A percentile compares a stretch with the other conserved stretches of the same genome.
phyloP scores from a whole-genome alignment of 2,113 vertebrate genomes.

The Phainopepla nitens region DNA sequence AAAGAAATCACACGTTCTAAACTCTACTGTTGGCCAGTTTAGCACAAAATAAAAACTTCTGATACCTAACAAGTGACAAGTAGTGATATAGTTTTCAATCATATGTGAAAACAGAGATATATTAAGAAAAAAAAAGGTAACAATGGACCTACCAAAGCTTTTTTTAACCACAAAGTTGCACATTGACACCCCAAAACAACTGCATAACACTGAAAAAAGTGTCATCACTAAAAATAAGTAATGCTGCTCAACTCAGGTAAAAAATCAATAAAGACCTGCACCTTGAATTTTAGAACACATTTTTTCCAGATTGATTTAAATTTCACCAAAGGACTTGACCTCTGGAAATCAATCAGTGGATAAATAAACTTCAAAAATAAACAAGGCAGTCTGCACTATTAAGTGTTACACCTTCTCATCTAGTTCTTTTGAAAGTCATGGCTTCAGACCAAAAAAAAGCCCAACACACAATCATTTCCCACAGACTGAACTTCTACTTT shows the following conservation, averaged over 20 bases:
- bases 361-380: not conserved
- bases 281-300: not conserved
- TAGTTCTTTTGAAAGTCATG: constrained; percentile 20
- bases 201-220: not conserved
- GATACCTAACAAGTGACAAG: not conserved
- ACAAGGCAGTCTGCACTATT: not conserved
- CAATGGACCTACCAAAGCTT: not conserved
- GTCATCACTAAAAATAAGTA: not conserved
- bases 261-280: not conserved
- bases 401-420: not conserved
- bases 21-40: not conserved
- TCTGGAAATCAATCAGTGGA: not conserved
- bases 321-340: not conserved
- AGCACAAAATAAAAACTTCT: not conserved
- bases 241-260: not conserved
- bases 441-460: not conserved
- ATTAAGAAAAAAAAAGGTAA: not conserved
- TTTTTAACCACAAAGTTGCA: not conserved
- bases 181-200: not conserved
- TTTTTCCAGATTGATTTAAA: not conserved
- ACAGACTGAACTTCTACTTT: not conserved
- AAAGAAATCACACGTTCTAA: not conserved
- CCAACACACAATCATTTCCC: not conserved
- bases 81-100: not conserved
- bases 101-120: not conserved